Percentiles rank a stretch among this genome's conserved stretches.
phyloP scores from a whole-genome alignment of 2,113 vertebrate species.

The Danionella cerebrum region DNA sequence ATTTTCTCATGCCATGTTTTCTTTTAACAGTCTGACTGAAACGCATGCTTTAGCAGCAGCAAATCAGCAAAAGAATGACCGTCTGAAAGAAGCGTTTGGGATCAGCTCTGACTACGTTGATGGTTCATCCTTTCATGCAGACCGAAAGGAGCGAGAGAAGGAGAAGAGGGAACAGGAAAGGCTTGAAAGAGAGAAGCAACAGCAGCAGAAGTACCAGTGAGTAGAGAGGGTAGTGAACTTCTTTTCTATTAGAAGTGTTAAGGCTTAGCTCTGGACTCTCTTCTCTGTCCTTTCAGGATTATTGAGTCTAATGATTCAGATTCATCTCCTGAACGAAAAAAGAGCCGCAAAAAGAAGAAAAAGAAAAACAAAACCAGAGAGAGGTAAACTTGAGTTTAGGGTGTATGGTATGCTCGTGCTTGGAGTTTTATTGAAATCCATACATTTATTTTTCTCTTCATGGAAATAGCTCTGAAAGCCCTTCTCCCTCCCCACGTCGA shows the following conservation, averaged over 20 bases:
- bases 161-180: constrained; percentile 69
- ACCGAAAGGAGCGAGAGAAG: constrained; percentile 72
- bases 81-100: constrained; percentile 80
- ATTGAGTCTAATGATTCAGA: constrained; percentile 73
- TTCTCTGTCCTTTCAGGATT: too few relatives aligned
- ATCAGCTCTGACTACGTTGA: constrained; percentile 83
- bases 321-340: constrained; percentile 70
- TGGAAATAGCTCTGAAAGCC: constrained; percentile 72
- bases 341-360: constrained; percentile 81
- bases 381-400: constrained; percentile 50
- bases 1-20: not conserved
- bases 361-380: constrained; percentile 79
- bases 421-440: too few relatives aligned
- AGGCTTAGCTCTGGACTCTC: too few relatives aligned
- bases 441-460: not conserved
- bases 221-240: not conserved
- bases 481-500: constrained; percentile 66
- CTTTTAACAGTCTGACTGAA: constrained; percentile 68
- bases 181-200: constrained; percentile 62
- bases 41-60: constrained; percentile 85
- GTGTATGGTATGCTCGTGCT: too few relatives aligned
- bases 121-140: constrained; percentile 84
- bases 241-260: too few relatives aligned
- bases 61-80: constrained; percentile 86
- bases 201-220: constrained; percentile 69